A percentile compares a stretch with the other conserved stretches of the same genome.
These are phyloP conservation scores for Hydrolagus colliei DNA, from an alignment of 2,797 vertebrate genomes.

Conservation along the genomic window DNA sequence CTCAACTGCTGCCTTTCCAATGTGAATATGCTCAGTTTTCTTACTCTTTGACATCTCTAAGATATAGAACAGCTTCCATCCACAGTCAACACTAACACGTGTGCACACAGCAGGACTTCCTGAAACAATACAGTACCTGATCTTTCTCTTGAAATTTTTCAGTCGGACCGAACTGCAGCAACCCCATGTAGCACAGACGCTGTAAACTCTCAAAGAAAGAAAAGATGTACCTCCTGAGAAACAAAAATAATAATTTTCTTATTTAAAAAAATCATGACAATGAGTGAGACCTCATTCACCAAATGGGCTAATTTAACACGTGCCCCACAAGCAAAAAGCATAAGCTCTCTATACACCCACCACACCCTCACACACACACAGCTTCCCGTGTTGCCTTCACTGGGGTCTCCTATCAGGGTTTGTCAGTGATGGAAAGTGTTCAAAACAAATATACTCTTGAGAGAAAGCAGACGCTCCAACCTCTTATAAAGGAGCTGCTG, in stretches of 20 bases:
- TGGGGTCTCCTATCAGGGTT: too few species aligned
- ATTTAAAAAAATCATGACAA: background rate
- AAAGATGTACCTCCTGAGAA: constrained; percentile 78
- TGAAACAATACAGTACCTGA: constrained; percentile 60
- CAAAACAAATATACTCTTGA: too few species aligned
- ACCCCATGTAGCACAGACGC: constrained; percentile 81
- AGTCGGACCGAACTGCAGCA: constrained; percentile 80
- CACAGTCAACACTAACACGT: background rate
- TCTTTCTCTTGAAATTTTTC: constrained; percentile 93
- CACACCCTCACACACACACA: background rate
- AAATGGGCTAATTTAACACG: too few species aligned
- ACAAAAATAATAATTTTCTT: background rate
- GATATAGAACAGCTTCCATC: background rate
- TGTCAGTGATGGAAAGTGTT: too few species aligned
- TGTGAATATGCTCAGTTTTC: too few species aligned
- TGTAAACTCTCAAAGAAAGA: constrained; percentile 78
- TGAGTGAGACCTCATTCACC: too few species aligned
- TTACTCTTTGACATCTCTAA: too few species aligned
- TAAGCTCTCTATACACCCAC: constrained; percentile 36
- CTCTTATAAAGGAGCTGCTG: constrained; percentile 82
- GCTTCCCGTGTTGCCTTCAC: too few species aligned
- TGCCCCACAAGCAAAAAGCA: too few species aligned
- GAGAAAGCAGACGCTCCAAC: constrained; percentile 47
- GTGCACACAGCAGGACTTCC: background rate
- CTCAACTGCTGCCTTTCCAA: too few species aligned